Percentiles rank a stretch among this genome's conserved stretches.
These are phyloP conservation scores for Xenentodon cancila DNA, from an alignment of 2,797 vertebrate species.

Conservation along the genomic window DNA sequence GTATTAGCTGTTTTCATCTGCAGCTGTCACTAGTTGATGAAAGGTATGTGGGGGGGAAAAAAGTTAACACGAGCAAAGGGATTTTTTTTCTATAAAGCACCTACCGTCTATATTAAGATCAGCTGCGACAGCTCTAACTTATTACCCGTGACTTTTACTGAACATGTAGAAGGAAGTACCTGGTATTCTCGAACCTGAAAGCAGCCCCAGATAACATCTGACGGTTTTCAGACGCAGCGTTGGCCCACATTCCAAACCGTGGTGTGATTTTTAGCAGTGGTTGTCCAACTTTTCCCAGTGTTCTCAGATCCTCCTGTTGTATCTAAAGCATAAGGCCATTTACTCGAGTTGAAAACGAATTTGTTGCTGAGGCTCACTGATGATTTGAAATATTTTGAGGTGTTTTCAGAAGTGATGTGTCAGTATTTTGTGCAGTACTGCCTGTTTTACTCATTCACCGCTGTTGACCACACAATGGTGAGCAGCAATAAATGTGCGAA, in stretches of 20 bases:
- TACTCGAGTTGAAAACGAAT: constrained; percentile 25
- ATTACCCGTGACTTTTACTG: too few relatives aligned
- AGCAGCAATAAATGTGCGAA: constrained; percentile 33
- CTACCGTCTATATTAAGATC: too few relatives aligned
- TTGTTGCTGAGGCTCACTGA: constrained; percentile 41
- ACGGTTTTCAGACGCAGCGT: constrained; percentile 6
- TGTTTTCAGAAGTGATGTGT: constrained; percentile 50
- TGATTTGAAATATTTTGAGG: constrained; percentile 25
- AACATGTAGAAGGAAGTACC: too few relatives aligned
- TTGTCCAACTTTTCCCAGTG: constrained; percentile 24
- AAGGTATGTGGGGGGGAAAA: neutral
- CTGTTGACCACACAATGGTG: constrained; percentile 28
- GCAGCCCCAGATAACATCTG: constrained; percentile 4
- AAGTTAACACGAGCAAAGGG: neutral
- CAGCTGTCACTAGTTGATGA: constrained; percentile 1
- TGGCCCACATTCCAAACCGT: constrained; percentile 38
- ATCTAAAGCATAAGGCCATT: constrained; percentile 17
- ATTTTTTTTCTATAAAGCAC: neutral
- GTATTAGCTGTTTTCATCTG: constrained; percentile 19
- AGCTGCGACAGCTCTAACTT: too few relatives aligned
- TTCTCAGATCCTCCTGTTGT: constrained; percentile 29
- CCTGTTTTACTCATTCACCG: constrained; percentile 36
- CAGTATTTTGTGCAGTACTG: constrained; percentile 52
- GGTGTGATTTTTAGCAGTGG: constrained; percentile 30
- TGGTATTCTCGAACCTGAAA: too few relatives aligned